These are phyloP conservation scores for Cephalopholis sonnerati DNA, from an alignment of 2,113 vertebrate species.

Conservation along the genomic window DNA sequence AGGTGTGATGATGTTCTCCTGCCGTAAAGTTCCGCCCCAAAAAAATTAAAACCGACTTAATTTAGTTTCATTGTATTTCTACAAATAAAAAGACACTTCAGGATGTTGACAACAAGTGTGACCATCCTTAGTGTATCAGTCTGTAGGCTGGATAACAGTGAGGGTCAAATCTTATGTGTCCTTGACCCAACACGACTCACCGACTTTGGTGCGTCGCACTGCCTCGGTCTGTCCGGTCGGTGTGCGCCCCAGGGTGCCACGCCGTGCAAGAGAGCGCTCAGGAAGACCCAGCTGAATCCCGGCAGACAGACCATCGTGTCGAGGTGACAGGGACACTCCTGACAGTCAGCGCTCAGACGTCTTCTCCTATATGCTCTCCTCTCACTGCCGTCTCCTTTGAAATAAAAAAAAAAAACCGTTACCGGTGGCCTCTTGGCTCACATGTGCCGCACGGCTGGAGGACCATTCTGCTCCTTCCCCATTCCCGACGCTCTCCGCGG, in stretches of 20 bases:
- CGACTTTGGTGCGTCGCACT: conserved; percentile 85
- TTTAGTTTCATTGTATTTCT: no score
- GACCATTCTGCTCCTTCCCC: conserved; percentile 76
- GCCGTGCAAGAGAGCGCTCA: conserved; percentile 82
- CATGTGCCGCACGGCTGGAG: conserved; percentile 71
- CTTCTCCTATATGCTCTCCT: background rate
- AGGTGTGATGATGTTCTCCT: background rate
- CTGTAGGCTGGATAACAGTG: background rate
- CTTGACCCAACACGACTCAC: conserved; percentile 75
- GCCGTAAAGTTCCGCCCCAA: background rate
- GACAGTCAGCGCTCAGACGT: conserved; percentile 26
- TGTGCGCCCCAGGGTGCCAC: conserved; percentile 81
- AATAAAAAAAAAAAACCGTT: conserved; percentile 18
- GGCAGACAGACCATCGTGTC: conserved; percentile 78
- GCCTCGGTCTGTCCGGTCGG: conserved; percentile 77
- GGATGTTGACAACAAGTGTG: no score
- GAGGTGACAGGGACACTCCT: conserved; percentile 58
- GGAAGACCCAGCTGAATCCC: conserved; percentile 82
- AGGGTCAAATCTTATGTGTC: background rate
- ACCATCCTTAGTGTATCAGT: background rate
- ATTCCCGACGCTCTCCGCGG: conserved; percentile 64
- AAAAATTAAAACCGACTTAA: no score
- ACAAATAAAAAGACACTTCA: no score
- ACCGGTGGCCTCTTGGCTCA: conserved; percentile 75
- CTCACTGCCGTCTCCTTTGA: conserved; percentile 21